Evolutionary conservation across 2,797 vertebrate genomes (phyloP).

Genomic region (Notolepis coatsorum): DNA sequence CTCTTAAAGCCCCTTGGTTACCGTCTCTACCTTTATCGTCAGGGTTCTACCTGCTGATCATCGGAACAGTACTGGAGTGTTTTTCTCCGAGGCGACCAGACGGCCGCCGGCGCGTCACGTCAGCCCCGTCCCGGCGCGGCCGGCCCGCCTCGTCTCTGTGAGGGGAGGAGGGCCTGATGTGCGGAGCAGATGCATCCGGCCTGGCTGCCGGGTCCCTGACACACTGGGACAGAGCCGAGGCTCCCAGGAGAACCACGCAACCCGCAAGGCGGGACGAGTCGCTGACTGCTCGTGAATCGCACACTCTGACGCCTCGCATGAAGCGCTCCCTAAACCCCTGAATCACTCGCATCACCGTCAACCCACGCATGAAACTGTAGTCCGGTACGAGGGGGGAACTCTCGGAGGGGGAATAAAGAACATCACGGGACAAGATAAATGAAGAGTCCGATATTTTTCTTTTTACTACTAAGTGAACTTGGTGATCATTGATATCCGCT

Average conservation of each 20-base stretch:
- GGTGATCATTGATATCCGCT: too few relatives aligned
- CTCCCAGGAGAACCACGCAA: too few relatives aligned
- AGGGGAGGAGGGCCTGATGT: conserved; percentile 47
- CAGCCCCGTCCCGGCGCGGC: neutral
- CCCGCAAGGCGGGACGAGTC: neutral
- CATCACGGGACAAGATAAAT: neutral
- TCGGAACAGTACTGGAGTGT: conserved; percentile 8
- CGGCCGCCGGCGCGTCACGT: neutral
- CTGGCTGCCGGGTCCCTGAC: neutral
- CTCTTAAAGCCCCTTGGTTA: too few relatives aligned
- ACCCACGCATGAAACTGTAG: neutral
- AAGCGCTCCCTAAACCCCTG: conserved; percentile 18
- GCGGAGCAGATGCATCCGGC: conserved; percentile 53
- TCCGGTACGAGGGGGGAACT: neutral
- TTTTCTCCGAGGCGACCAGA: neutral
- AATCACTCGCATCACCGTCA: conserved; percentile 10
- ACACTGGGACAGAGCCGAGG: neutral
- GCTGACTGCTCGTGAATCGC: neutral
- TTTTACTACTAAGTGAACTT: too few relatives aligned
- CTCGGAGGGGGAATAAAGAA: neutral
- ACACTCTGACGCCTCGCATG: conserved; percentile 14
- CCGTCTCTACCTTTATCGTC: too few relatives aligned
- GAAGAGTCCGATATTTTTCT: too few relatives aligned
- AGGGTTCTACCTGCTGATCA: too few relatives aligned
- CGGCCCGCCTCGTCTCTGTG: conserved; percentile 10